Evolutionary conservation across 2,113 vertebrate genomes (phyloP).

Genomic region (Campylorhamphus procurvoides): DNA sequence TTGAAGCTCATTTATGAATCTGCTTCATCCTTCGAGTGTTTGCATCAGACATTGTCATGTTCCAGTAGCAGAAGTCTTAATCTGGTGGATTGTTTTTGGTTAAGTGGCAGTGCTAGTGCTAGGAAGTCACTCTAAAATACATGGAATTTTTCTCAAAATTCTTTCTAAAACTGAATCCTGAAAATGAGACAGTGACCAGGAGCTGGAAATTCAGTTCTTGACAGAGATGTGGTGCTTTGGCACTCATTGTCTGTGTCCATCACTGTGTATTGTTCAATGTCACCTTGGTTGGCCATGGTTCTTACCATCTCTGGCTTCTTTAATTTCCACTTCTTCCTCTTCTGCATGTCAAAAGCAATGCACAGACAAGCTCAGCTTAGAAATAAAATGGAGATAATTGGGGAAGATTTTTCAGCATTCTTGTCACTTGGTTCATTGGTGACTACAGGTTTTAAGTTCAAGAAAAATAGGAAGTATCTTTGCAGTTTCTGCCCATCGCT

Average conservation of each 20-base stretch:
- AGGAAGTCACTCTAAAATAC: neutral
- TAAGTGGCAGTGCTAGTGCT: neutral
- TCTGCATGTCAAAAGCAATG: neutral
- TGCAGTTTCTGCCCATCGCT: neutral
- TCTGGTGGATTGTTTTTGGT: neutral
- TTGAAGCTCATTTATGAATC: neutral
- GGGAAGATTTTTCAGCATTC: neutral
- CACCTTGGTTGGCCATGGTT: neutral
- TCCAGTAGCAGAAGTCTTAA: neutral
- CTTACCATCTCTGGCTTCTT: neutral
- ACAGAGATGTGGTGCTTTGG: neutral
- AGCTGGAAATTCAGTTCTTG: neutral
- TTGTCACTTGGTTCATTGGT: neutral
- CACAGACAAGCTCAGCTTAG: neutral
- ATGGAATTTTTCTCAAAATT: neutral
- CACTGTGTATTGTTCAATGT: neutral
- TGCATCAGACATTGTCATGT: neutral
- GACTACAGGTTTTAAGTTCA: neutral
- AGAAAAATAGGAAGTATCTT: neutral
- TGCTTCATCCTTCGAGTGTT: neutral
- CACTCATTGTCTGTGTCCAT: neutral
- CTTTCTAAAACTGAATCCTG: neutral
- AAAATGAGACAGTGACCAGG: neutral
- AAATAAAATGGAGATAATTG: neutral
- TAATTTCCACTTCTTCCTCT: neutral